Base-by-base conservation (phyloP, 2,888 invertebrate species). In the Sinohyriopsis cumingii region DNA sequence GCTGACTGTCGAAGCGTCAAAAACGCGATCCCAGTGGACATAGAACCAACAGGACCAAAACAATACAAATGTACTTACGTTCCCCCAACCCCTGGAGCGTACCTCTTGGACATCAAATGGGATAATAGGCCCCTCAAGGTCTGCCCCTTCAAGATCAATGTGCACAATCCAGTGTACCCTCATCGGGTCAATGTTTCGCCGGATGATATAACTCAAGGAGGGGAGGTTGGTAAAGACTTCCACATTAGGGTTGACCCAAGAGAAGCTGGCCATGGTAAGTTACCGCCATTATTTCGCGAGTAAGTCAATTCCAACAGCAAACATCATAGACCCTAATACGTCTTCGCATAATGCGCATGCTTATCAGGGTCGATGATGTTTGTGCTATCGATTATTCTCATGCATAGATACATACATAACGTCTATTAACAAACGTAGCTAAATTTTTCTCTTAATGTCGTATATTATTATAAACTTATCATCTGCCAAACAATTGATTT, bases 121-220 rank as follows among this genome's bases (percentile, higher is more conserved):
- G 81, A 84, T 55, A 77, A 81, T n/a, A 80, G 81, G 33, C 82
- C 84, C 3, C 70, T 86, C 24, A 81, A 80, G 69, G 84, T 84
- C 33, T 84, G 85, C 24, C 86, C 86, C 1, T 85, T 83, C 69
- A 86, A 85, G 55, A 80, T 86, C 45, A 83, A 82, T 63, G 83
- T 86, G 2, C 74, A 81, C 28, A 77, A 73, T 15, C 78, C 83
- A 6, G 80, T 76, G 5, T 76, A 79, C 60, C 82, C 81, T 45
- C 73, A 78, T 12, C 78, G 73, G 28, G 80, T 81, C 9, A 67
- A 71, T 45, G 76, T 82, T 20, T 74, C 73, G 1, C 80, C 79
- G 1, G 74, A 78, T n/a, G 60, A 73, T 15, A 61, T 77, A 1
- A 67, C 65, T n/a, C 56, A 68, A 59, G 71, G 70, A 12, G 76